These are phyloP conservation scores for Parus major DNA, from an alignment of 2,113 vertebrate species.

Conservation along the genomic window DNA sequence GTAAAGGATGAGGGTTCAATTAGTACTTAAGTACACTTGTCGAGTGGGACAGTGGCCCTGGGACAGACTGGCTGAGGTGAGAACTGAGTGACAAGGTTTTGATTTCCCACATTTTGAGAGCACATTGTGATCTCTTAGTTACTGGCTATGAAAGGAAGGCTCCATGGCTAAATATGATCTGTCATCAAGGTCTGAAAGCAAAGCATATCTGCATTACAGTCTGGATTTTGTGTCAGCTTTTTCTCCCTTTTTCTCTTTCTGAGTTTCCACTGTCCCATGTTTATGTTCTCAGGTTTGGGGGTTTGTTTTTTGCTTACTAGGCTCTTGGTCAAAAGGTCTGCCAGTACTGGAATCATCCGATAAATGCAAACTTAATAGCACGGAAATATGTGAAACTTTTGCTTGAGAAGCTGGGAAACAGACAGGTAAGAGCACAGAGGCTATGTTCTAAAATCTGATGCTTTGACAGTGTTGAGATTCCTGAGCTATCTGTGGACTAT, in stretches of 20 bases:
- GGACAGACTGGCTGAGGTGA: not conserved
- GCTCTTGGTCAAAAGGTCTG: conserved; percentile 79
- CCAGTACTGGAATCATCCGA: conserved; percentile 88
- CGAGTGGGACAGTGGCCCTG: not conserved
- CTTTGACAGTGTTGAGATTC: not conserved
- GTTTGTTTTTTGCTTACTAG: conserved; percentile 61
- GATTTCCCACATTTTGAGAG: not conserved
- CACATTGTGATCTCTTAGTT: not conserved
- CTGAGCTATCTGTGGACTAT: not conserved
- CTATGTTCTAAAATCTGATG: not conserved
- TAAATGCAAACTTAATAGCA: conserved; percentile 85
- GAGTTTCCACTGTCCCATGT: not conserved
- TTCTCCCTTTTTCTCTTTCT: not conserved
- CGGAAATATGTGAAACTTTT: conserved; percentile 81
- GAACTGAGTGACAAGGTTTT: not conserved
- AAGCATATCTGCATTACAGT: not conserved
- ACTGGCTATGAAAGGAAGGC: not conserved
- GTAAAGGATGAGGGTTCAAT: not conserved
- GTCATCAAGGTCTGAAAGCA: not conserved
- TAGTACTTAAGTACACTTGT: not conserved
- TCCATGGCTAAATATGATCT: not conserved
- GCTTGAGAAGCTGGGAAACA: conserved; percentile 77
- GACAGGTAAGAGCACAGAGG: conserved; percentile 73
- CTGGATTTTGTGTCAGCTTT: not conserved
- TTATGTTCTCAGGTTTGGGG: not conserved